phyloP scores from a whole-genome alignment of 2,888 invertebrate genomes.

The Dicyrtoma fusca region DNA sequence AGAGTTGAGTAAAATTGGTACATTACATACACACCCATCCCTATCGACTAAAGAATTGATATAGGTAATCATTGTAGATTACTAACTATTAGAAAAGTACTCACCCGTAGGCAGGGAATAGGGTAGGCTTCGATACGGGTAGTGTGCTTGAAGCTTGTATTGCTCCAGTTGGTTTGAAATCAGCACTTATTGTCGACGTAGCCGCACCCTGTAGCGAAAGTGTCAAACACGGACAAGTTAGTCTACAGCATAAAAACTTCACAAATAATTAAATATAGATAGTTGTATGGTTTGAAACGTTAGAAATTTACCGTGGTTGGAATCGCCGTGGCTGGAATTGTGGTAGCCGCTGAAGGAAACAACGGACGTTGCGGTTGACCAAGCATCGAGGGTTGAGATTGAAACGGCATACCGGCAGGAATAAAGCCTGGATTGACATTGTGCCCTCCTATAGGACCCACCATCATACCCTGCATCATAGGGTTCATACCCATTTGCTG shows the following conservation, averaged over 20 bases:
- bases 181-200: slow-evolving; percentile 63
- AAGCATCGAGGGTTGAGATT: slow-evolving; percentile 39
- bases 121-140: slow-evolving; percentile 68
- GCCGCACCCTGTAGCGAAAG: slow-evolving; percentile 3
- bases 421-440: slow-evolving; percentile 57
- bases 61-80: no score
- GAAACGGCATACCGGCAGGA: slow-evolving; percentile 45
- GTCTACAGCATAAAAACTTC: no score
- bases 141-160: slow-evolving; percentile 61
- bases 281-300: no score
- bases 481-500: slow-evolving; percentile 48
- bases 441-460: slow-evolving; percentile 57
- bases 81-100: slow-evolving; percentile 16
- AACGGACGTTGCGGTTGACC: slow-evolving; percentile 69
- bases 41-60: no score
- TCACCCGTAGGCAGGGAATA: slow-evolving; percentile 79
- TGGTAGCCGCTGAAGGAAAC: slow-evolving; percentile 67
- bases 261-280: no score
- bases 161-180: slow-evolving; percentile 63
- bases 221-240: neutral
- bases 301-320: neutral
- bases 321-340: slow-evolving; percentile 58
- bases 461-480: slow-evolving; percentile 44
- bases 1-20: no score
- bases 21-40: no score